Conservation (phyloP, 1,140 invertebrate genomes). For the Adelges cooleyi region DNA sequence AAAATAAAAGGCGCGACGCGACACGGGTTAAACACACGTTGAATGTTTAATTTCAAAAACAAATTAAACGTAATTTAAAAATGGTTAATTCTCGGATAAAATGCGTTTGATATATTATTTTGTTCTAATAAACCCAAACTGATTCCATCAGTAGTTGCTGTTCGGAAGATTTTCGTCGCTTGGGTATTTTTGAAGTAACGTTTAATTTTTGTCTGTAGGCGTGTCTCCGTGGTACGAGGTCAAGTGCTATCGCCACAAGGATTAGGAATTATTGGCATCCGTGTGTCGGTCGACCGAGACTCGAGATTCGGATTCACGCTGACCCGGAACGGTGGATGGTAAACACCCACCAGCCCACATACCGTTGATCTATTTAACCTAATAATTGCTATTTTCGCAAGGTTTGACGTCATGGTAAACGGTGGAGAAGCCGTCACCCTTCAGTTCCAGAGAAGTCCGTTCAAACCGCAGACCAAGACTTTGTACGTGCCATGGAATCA, state of each 20-base stretch:
- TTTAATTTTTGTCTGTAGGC: too few species aligned
- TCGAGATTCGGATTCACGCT: slow-evolving; percentile 92
- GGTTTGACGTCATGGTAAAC: slow-evolving; percentile 97
- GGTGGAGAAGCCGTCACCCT: slow-evolving; percentile 95
- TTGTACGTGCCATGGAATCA: slow-evolving; percentile 93
- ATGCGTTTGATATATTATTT: too few species aligned
- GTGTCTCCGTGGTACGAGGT: slow-evolving; percentile 95
- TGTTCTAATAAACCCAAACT: too few species aligned
- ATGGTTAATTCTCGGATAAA: too few species aligned
- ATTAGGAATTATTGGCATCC: slow-evolving; percentile 86
- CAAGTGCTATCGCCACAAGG: slow-evolving; percentile 87
- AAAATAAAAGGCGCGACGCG: too few species aligned
- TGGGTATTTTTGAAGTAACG: too few species aligned
- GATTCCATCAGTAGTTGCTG: too few species aligned
- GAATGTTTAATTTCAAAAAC: too few species aligned
- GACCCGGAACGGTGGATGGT: slow-evolving; percentile 88
- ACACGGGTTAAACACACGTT: too few species aligned
- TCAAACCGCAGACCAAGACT: slow-evolving; percentile 69
- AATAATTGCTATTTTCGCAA: slow-evolving; percentile 38
- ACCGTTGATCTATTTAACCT: neutral
- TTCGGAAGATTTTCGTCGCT: too few species aligned
- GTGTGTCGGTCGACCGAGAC: slow-evolving; percentile 88
- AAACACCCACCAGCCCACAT: slow-evolving; percentile 42
- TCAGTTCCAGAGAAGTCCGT: slow-evolving; percentile 89
- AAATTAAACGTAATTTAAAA: too few species aligned